Base-by-base conservation (phyloP, 2,797 vertebrate genomes). In the Typhlichthys subterraneus region DNA sequence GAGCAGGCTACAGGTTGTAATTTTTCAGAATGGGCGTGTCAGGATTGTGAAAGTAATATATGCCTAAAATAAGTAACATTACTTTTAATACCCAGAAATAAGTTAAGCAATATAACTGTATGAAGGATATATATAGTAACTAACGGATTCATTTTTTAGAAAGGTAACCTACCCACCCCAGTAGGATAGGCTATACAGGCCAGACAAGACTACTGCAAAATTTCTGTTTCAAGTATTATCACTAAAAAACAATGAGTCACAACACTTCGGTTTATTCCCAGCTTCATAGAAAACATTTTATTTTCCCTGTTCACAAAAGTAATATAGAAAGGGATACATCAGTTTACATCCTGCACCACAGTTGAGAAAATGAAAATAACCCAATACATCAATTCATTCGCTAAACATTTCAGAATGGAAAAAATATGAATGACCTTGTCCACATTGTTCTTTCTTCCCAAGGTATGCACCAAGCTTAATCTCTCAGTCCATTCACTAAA, bases 281-380 rank as follows among this genome's bases (percentile, higher is more conserved):
- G 70, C 50, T 86, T 84, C 71, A 84, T 91, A 92, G 84, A 92
- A 93, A 93, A 88, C 77, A 46, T 79, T 90, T 93, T 92, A 89
- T 89, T 92, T 87, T 80, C 85, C 87, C 87, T 83, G 84, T 87
- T 91, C 84, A 92, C 86, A 92, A 88, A 91, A 87, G 81, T 87
- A 88, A 89, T 88, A 90, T 85, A 90, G 85, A 90, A 92, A 88
- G 85, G 88, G 80, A 89, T 85, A 88, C 76, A 85, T 83, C 68
- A 80, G 81, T 83, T 86, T 79, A 85, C 83, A 83, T 90, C 85
- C 87, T 87, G 87, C 91, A 91, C 88, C 85, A 92, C 87, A 89
- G 85, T 86, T 85, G 76, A 79, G 80, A 78, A 83, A 87, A 72
- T 61, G 69, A 67, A 80, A 73, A 59, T 65, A 72, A 59, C 65